Evolutionary conservation across 2,888 invertebrate genomes (phyloP), one percentile per base, ranked within the genome.

Genomic region (Poecilus cupreus): DNA sequence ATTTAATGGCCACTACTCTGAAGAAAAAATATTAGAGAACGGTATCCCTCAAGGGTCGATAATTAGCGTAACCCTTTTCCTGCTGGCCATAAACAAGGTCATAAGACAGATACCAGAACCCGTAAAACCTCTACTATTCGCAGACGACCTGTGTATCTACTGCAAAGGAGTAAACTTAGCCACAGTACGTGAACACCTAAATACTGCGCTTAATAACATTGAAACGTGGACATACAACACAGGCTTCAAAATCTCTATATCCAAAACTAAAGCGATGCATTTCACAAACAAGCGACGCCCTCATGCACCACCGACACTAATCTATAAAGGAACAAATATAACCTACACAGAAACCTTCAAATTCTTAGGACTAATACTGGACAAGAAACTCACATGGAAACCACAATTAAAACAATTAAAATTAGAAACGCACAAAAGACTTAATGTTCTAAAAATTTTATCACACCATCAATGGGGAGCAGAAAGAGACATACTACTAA

Each of bases 341-440:
- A 26, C 26, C 3, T 13, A 60, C 13, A 11, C 22, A 6, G 20
- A 39, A 2, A 39, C 11, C 39, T 18, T 39, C 5, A 70, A 70
- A 70, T 70, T 70, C 39, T 18, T 70, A 18, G 39, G 70, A 39
- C 18, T 70, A n/a, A 70, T n/a, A 0, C 43, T 70, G 3, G 70
- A 60, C 20, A 70, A 37, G n/a, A 16, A 70, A 39, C 39, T 70
- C 6, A 70, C 37, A 16, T 70, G 39, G 70, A 39, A 43, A 43
- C 39, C 37, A 5, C 20, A 70, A 3, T 8, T 70, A 2, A 5
- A 26, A 70, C 20, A 70, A 20, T n/a, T 70, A 18, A 39, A 39
- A 37, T 1, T 1, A 16, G 70, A 70, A 24, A 0, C 11, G 1
- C 3, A 20, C 3, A 16, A 39, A 70, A 39, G 20, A 39, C 10